Base-by-base conservation (phyloP, 2,888 invertebrate species). In the Thereva unica region DNA sequence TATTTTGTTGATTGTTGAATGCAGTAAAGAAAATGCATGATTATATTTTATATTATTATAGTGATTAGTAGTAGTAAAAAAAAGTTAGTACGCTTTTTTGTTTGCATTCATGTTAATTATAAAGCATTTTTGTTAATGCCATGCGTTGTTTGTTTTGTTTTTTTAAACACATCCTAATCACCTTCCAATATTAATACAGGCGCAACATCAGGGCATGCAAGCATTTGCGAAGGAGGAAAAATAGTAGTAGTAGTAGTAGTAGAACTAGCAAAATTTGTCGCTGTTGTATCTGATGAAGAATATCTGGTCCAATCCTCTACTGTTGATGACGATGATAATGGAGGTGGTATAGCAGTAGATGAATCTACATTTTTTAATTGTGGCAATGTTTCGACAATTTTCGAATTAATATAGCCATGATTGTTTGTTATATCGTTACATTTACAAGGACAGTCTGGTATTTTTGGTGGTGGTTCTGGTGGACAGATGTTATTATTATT, bases 181-280 rank as follows among this genome's bases (percentile, higher is more conserved):
- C 92, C 92, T 92, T 92, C 92, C 78, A 92, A 84, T 78, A 92
- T 90, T 76, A 92, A 87, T 83, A 92, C 91, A 80, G 90, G 85
- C 82, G 85, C 85, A 84, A 77, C 86, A 87, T 81, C 88, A 84
- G 78, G 86, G 84, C 78, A 86, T 85, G 82, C 78, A 84, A 83
- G 73, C 66, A 70, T 64, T 56, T 66, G 61, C 55, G 71, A 42
- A 6, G 49, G 54, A 45, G 59, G 45, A 38, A 8, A 41, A 8
- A 37, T 54, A 47, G 44, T 55, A 44, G 57, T 67, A 57, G 64
- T 55, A 56, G 45, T 38, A 56, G 38, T 61, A 55, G 56, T 68
- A 23, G 42, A 55, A 23, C 6, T 55, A 12, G 7, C 12, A 49
- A 49, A 10, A 23, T 23, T 23, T 2, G 23, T n/a, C n/a, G n/a